phyloP scores from a whole-genome alignment of 2,797 vertebrate species.

The Adelosebastes latens region DNA sequence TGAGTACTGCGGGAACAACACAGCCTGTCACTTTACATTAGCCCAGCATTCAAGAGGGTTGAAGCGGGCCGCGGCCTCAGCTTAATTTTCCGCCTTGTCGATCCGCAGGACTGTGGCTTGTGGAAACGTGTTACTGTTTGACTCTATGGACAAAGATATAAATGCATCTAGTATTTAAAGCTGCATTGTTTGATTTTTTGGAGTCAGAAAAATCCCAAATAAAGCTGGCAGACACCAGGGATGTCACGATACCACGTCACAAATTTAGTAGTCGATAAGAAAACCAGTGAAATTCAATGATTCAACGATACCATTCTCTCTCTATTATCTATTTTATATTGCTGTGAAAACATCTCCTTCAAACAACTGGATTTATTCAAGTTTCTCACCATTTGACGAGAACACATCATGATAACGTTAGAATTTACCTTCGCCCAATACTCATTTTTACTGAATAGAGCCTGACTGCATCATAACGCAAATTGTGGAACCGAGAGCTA shows the following conservation, averaged over 20 bases:
- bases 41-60: background rate
- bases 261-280: too few relatives aligned
- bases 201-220: background rate
- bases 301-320: too few relatives aligned
- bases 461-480: accelerated
- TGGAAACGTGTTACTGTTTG: background rate
- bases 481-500: too few relatives aligned
- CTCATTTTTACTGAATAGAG: too few relatives aligned
- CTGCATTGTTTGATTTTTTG: background rate
- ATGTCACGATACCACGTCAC: too few relatives aligned
- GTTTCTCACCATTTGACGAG: too few relatives aligned
- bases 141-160: background rate
- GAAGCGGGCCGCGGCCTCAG: background rate
- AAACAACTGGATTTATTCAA: too few relatives aligned
- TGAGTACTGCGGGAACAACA: constrained; percentile 24
- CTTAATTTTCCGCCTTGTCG: background rate
- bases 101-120: background rate
- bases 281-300: too few relatives aligned
- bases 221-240: background rate
- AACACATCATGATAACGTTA: too few relatives aligned
- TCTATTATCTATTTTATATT: too few relatives aligned
- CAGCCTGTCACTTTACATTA: constrained; percentile 49
- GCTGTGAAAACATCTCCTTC: too few relatives aligned
- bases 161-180: background rate
- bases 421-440: too few relatives aligned